Evolutionary conservation across 2,888 invertebrate genomes (phyloP).

Genomic region (Caenorhabditis uteleia): DNA sequence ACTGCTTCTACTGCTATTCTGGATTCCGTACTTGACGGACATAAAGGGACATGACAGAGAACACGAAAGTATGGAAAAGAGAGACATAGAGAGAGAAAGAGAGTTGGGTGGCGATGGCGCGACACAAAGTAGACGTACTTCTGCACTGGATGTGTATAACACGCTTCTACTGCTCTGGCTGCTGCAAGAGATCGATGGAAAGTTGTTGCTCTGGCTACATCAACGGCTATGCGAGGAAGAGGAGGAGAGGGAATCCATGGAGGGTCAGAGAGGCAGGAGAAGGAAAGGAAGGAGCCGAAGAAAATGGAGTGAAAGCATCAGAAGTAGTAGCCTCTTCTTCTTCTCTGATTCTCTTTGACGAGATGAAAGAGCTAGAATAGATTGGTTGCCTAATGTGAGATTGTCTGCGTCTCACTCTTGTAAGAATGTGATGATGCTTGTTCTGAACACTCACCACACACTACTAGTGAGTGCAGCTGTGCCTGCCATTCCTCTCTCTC

Average conservation of each 20-base stretch:
- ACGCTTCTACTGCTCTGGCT: constrained; percentile 13
- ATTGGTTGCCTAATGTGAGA: no score
- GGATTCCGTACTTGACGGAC: constrained; percentile 35
- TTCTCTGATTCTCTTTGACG: no score
- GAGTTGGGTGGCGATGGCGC: background rate
- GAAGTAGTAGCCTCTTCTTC: no score
- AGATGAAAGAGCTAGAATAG: no score
- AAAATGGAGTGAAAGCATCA: constrained; percentile 26
- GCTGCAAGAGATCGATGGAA: constrained; percentile 32
- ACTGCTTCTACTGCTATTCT: constrained; percentile 18
- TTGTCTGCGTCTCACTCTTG: no score
- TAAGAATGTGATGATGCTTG: no score
- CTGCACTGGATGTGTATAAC: constrained; percentile 35
- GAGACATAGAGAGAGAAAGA: background rate
- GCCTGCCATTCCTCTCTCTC: no score
- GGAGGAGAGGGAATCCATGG: constrained; percentile 30
- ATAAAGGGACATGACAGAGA: constrained; percentile 14
- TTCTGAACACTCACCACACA: no score
- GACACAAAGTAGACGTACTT: constrained; percentile 7
- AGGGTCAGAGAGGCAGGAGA: constrained; percentile 8
- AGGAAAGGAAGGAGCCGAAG: no score
- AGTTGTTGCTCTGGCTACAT: constrained; percentile 33
- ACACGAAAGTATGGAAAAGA: no score
- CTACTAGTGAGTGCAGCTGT: no score
- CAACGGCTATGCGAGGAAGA: constrained; percentile 26